phyloP scores from a whole-genome alignment of 2,888 invertebrate genomes.

The Pheosia gnoma region DNA sequence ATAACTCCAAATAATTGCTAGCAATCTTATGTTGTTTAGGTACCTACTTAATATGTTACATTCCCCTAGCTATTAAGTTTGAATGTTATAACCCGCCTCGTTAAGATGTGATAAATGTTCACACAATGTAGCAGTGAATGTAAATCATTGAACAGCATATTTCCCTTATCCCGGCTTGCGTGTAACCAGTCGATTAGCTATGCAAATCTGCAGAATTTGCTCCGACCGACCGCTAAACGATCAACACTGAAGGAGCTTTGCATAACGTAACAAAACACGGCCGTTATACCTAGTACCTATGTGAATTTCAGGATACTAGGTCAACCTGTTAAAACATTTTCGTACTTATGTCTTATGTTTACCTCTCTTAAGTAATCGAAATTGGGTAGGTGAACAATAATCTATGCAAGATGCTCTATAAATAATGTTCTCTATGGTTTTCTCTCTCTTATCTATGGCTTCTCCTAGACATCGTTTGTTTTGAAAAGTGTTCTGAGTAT shows the following conservation, averaged over 20 bases:
- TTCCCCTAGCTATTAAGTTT: conserved; percentile 16
- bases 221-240: conserved; percentile 59
- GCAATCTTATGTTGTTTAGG: too few species aligned
- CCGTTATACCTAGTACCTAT: not conserved
- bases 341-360: not conserved
- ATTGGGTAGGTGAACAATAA: too few species aligned
- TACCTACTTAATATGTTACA: conserved; percentile 4
- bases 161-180: conserved; percentile 57
- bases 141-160: conserved; percentile 66
- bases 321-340: not conserved
- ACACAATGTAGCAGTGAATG: conserved; percentile 44
- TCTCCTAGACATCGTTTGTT: too few species aligned
- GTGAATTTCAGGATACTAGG: not conserved
- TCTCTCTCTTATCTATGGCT: too few species aligned
- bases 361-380: too few species aligned
- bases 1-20: too few species aligned
- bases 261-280: conserved; percentile 31
- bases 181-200: conserved; percentile 67
- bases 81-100: conserved; percentile 48
- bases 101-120: conserved; percentile 57
- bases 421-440: too few species aligned
- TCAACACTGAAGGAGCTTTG: conserved; percentile 30
- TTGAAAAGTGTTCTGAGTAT: too few species aligned
- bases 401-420: too few species aligned
- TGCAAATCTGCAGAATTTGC: conserved; percentile 66